These are phyloP conservation scores for Calliopum simillimum DNA, from an alignment of 2,888 invertebrate genomes.

Conservation along the genomic window DNA sequence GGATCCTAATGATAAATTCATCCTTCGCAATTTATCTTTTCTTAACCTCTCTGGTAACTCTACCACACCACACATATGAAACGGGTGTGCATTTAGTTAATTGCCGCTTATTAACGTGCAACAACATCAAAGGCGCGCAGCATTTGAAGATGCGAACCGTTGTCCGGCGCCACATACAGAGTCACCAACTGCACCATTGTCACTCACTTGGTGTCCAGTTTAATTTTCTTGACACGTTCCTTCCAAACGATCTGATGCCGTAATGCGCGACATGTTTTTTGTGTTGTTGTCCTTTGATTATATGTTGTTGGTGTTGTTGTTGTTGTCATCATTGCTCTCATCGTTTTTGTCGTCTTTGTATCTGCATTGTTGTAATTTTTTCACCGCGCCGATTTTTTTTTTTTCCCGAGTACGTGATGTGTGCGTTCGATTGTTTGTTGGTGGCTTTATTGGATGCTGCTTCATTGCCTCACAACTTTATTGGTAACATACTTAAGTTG, in stretches of 20 bases:
- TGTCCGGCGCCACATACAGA: neutral
- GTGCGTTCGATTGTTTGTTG: neutral
- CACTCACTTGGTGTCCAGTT: slow-evolving; percentile 1
- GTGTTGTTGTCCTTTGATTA: neutral
- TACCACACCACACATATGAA: too few relatives aligned
- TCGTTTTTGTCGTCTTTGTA: neutral
- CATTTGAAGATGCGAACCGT: neutral
- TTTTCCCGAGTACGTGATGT: neutral
- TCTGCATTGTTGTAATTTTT: neutral
- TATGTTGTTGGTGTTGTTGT: neutral
- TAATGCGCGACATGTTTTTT: slow-evolving; percentile 7
- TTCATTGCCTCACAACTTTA: neutral
- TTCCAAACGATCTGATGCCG: neutral
- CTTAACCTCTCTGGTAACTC: too few relatives aligned
- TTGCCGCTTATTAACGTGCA: neutral
- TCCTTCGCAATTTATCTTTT: too few relatives aligned
- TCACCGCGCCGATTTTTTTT: too few relatives aligned
- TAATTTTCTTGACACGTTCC: slow-evolving; percentile 11
- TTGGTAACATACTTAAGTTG: slow-evolving; percentile 5
- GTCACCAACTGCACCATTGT: neutral
- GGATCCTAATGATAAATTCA: too few relatives aligned
- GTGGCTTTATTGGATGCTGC: slow-evolving; percentile 4
- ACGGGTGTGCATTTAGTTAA: neutral
- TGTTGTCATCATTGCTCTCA: neutral
- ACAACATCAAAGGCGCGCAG: neutral